Base-by-base conservation (phyloP, 2,797 vertebrate species). In the Mergus octosetaceus region DNA sequence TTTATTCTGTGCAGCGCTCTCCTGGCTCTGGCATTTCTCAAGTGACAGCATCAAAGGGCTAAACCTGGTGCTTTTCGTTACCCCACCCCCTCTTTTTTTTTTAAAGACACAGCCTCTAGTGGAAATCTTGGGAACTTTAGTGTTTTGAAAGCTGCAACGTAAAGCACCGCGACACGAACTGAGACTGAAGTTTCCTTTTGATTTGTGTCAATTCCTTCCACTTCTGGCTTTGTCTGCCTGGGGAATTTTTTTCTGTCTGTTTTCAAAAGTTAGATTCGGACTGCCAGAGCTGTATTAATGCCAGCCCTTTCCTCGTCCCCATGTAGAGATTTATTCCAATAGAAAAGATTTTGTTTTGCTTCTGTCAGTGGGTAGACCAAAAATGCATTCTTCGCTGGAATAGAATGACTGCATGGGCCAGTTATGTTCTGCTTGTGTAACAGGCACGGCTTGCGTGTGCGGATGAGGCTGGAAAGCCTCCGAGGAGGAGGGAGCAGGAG, bases 291-390 rank as follows among this genome's bases (percentile, higher is more conserved):
- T 82, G 49, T 62, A 79, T 91, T 91, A 81, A 84, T 90, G 85
- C 92, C 94, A 95, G 90, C 89, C 71, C 89, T 93, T 97, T 76
- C 90, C 93, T 90, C 69, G 93, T 95, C 89, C 61, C 82, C n/a
- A 1, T 58, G 78, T 32, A 49, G 89, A 90, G 86, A 87, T 96
- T 92, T 87, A 91, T 97, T 95, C 93, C 84, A 85, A 58, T 13
- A 94, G 95, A 89, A 94, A 90, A 92, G 78, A 68, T 89, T 94
- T 93, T 91, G 86, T 96, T 97, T 95, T 91, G 81, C 86, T 93
- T 95, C 77, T 95, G 91, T 96, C 93, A 85, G 95, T 87, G 90
- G 90, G 91, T 88, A 96, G 91, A 96, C 92, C 87, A 93, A 95
- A 96, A 96, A 95, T 94, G 91, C 95, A 79, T 94, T 93, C 56